These are phyloP conservation scores for Tinea semifulvella DNA, from an alignment of 2,888 invertebrate species.

Conservation along the genomic window DNA sequence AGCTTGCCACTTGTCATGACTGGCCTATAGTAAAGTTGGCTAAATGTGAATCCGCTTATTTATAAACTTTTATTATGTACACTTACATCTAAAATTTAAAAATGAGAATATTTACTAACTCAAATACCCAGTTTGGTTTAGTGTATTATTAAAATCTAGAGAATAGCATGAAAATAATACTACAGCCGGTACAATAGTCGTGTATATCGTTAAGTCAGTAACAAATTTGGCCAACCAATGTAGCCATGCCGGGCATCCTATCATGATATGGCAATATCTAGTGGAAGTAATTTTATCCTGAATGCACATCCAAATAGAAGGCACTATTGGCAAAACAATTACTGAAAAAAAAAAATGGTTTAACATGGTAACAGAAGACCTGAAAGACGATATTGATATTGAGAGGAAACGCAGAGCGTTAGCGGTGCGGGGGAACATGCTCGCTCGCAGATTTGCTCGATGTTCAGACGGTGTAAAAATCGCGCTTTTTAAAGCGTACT, in stretches of 20 bases:
- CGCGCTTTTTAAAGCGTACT: too few species aligned
- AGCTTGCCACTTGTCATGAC: too few species aligned
- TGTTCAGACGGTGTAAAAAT: too few species aligned
- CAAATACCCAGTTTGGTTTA: neutral
- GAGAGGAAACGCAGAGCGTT: too few species aligned
- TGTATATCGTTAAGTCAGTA: neutral
- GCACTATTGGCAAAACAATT: neutral
- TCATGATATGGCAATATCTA: neutral
- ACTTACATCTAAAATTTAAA: too few species aligned
- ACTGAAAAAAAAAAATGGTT: neutral
- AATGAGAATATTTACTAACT: neutral
- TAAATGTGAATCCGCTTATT: too few species aligned
- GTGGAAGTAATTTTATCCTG: neutral
- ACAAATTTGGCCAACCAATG: neutral
- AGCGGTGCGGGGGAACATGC: too few species aligned
- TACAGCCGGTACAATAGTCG: neutral
- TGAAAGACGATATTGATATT: too few species aligned
- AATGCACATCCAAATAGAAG: neutral
- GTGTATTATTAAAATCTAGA: neutral
- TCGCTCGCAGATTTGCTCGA: too few species aligned
- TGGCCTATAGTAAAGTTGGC: too few species aligned
- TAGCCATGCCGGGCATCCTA: neutral
- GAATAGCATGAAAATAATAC: neutral
- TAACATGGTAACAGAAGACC: too few species aligned
- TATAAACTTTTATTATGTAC: too few species aligned